Evolutionary conservation across 2,113 vertebrate genomes (phyloP).

Genomic region (Ellobius talpinus): DNA sequence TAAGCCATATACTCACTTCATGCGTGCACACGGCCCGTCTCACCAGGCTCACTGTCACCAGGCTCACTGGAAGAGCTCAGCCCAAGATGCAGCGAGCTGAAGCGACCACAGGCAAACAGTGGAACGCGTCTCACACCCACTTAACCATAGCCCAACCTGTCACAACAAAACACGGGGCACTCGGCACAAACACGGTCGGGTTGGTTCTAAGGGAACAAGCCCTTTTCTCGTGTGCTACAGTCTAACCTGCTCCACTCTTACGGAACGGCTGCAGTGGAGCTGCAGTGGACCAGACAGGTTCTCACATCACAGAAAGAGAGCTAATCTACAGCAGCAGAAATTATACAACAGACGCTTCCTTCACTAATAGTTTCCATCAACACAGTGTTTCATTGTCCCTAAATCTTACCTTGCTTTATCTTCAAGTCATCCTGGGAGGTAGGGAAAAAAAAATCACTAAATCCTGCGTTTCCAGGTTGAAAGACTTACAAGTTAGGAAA

Average conservation of each 20-base stretch:
- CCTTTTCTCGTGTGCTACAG: not conserved
- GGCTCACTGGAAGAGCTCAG: not conserved
- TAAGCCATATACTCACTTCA: not conserved
- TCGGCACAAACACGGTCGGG: not conserved
- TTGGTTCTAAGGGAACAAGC: not conserved
- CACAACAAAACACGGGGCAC: not conserved
- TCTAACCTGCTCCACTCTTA: not conserved
- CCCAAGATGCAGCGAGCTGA: not conserved
- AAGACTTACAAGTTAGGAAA: not conserved
- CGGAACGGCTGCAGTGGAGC: not conserved
- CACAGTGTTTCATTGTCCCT: not conserved
- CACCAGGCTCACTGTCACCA: not conserved
- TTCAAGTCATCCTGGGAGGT: not conserved
- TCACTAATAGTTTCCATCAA: not conserved
- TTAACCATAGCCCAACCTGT: not conserved
- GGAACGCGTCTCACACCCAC: too few species aligned
- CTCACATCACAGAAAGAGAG: not conserved
- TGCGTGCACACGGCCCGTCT: not conserved
- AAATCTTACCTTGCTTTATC: not conserved
- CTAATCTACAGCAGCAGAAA: not conserved
- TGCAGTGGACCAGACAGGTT: not conserved
- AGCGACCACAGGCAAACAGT: not conserved
- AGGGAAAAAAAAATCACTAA: not conserved
- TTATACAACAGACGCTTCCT: not conserved
- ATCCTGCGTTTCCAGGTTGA: not conserved